phyloP scores from a whole-genome alignment of 1,140 invertebrate genomes.

The Atopsyche davidsoni region DNA sequence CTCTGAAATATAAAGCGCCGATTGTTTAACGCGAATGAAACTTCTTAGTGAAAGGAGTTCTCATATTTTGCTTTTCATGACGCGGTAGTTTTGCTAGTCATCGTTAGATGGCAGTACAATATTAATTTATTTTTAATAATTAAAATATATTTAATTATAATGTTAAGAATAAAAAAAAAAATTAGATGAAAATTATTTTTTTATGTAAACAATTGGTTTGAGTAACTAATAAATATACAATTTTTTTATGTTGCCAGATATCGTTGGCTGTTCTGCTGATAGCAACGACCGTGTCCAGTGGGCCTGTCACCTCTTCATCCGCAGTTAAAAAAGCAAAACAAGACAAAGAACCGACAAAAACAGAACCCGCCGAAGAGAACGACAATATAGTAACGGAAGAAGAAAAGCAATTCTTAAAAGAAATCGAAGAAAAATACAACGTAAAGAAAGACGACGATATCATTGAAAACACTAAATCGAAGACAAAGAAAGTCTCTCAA shows the following conservation, averaged over 20 bases:
- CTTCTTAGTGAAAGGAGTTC: too few relatives aligned
- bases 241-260: slow-evolving; percentile 36
- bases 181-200: too few relatives aligned
- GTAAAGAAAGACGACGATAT: slow-evolving; percentile 28
- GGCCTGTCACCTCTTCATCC: slow-evolving; percentile 4
- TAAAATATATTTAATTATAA: background rate
- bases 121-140: background rate
- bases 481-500: slow-evolving; percentile 30
- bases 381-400: slow-evolving; percentile 36
- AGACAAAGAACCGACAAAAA: slow-evolving; percentile 37
- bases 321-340: background rate
- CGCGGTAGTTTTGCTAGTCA: too few relatives aligned
- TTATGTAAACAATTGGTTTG: background rate
- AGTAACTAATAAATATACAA: slow-evolving; percentile 1
- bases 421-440: slow-evolving; percentile 44
- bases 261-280: slow-evolving; percentile 27
- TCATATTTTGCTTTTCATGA: too few relatives aligned
- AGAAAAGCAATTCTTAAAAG: slow-evolving; percentile 43
- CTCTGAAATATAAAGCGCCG: too few relatives aligned
- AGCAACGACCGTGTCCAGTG: slow-evolving; percentile 1
- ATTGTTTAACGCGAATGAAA: too few relatives aligned
- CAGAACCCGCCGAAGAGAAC: slow-evolving; percentile 21
- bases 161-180: background rate
- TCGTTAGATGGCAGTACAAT: too few relatives aligned
- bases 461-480: slow-evolving; percentile 27